Evolutionary conservation across 2,888 invertebrate genomes (phyloP), one percentile per base, ranked within the genome.

Genomic region (Lymantria dispar): DNA sequence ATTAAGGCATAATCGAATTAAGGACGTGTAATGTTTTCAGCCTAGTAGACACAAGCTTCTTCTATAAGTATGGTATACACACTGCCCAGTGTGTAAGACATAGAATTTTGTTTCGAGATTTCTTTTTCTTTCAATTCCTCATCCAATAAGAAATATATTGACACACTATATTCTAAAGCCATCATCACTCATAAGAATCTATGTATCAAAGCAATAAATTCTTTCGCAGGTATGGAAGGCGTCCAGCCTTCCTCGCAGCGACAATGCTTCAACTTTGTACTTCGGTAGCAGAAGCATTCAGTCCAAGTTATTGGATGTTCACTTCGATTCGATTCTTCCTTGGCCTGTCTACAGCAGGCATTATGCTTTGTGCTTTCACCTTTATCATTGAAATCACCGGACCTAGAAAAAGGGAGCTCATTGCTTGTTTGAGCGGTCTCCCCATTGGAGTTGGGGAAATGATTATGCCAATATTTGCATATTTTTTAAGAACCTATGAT

Each of bases 321-420:
- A 87, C 94, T 12, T 36, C 93, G 0, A 81, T 94, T 49, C 85
- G 95, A 45, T 94, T 95, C 69, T 72, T 95, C 39, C 91, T 93
- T 5, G 95, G 95, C 0, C 78, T 94, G 43, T 94, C 94, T 11
- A 94, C 94, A 0, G 95, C 95, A 7, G 96, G 96, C 29, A 94
- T 94, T 0, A 95, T 96, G 94, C 93, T 95, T 36, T 94, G 94
- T 36, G 92, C 93, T 56, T 94, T 94, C 60, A 94, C 93, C 8
- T 77, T 94, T 8, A 79, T 93, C 15, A 92, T 94, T 91, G 94
- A 94, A 72, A 77, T 93, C 37, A 85, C 92, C 13, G 94, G 94
- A 0, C 79, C 84, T 0, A 70, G 72, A 30, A 84, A 79, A 49
- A 80, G 92, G 29, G 92, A 92, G 50, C 39, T 81, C n/a, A 61